Base-by-base conservation (phyloP, 2,888 invertebrate species). In the Cerceris ruficornis region DNA sequence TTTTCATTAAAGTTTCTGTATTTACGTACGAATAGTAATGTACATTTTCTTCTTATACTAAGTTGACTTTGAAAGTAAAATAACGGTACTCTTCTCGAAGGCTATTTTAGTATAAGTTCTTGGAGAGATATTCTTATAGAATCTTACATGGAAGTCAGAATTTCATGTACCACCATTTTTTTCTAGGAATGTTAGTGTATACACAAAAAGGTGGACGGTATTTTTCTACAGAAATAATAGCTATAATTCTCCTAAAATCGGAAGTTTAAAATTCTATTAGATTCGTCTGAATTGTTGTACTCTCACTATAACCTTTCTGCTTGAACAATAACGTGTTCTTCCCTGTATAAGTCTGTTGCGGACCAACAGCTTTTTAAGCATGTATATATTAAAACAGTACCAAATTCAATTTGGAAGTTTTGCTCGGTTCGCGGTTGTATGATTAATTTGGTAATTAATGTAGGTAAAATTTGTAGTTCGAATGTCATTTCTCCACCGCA, bases 311-410 rank as follows among this genome's bases (percentile, higher is more conserved):
- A 92, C 80, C 90, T 91, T 93, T 98, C 97, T 7, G 95, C 94
- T 93, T 98, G 97, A 85, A 97, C 95, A 71, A 97, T 92, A 14
- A 97, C 94, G 74, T 94, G 94, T 93, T 98, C 98, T 81, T 94
- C 94, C 70, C 95, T 94, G 84, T 94, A 93, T 54, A 93, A 94
- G 85, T 96, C 96, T 5, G 94, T 94, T 0, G 94, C 93, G 68
- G 95, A 94, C 98, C 98, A 98, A 92, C 98, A 98, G 90, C 97
- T 98, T 87, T 95, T 94, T 52, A 94, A 93, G 91, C 98, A 98
- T 0, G 98, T 96, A 90, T 95, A 98, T 14, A 98, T 93, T 13
- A 98, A 93, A 2, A 97, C 96, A n/a, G 97, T 97, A 8, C 98
- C 97, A 91, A 96, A 98, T 92, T 98, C 98, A 9, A 94, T 92